phyloP scores from a whole-genome alignment of 2,113 vertebrate genomes.

The Pangasianodon gigas region DNA sequence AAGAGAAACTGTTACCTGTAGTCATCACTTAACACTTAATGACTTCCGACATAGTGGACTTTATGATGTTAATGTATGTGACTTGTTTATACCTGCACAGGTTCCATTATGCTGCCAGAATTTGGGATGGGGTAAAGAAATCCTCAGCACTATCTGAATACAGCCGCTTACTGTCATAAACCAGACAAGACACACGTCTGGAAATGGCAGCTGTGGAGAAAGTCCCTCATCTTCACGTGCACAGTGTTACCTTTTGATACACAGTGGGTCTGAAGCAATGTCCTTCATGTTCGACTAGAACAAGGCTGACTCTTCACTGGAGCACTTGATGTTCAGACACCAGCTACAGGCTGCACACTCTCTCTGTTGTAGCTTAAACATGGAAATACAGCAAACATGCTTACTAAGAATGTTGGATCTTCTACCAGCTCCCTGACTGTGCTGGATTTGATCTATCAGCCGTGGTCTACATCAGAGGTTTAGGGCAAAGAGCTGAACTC shows the following conservation, averaged over 20 bases:
- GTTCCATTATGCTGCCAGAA: constrained; percentile 90
- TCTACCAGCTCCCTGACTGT: background rate
- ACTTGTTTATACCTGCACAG: constrained; percentile 60
- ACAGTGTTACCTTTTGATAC: background rate
- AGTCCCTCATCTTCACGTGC: background rate
- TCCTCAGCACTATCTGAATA: constrained; percentile 88
- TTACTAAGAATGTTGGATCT: background rate
- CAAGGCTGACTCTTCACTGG: background rate
- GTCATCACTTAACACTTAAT: background rate
- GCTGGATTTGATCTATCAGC: background rate
- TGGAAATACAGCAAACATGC: background rate
- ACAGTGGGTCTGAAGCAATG: background rate
- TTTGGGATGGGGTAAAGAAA: constrained; percentile 92
- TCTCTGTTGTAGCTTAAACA: background rate
- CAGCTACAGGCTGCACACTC: background rate
- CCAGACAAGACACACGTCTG: background rate
- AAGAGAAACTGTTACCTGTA: background rate
- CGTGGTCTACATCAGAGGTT: background rate
- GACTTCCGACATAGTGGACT: background rate
- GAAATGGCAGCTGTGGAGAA: background rate
- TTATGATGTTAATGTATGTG: background rate
- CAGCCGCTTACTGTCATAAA: constrained; percentile 82
- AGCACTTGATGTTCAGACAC: background rate
- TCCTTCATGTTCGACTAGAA: background rate
- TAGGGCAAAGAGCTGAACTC: background rate